phyloP scores from a whole-genome alignment of 1,140 invertebrate species.

The Latrodectus geometricus region DNA sequence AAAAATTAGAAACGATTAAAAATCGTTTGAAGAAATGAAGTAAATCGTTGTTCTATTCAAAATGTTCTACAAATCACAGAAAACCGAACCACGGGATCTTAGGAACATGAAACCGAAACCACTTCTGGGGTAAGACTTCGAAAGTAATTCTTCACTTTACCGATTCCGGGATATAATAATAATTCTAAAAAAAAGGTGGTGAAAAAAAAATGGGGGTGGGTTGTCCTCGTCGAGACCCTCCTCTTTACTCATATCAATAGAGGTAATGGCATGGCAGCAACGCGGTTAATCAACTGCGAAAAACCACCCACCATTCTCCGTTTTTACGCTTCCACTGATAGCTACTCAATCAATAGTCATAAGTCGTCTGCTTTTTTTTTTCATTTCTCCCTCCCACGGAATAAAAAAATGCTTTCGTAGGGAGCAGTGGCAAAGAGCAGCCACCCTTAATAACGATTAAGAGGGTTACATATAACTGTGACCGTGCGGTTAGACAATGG shows the following conservation, averaged over 20 bases:
- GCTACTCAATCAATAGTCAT: conserved; percentile 55
- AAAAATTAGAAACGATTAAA: no score
- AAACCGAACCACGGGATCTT: background rate
- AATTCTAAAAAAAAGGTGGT: background rate
- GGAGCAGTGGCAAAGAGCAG: conserved; percentile 22
- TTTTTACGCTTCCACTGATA: conserved; percentile 5
- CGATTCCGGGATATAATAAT: conserved; percentile 12
- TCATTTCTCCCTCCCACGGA: background rate
- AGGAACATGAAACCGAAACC: conserved; percentile 44
- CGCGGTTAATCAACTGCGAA: conserved; percentile 35
- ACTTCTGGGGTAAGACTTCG: conserved; percentile 14
- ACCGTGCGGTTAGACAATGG: conserved; percentile 40
- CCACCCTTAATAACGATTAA: conserved; percentile 62
- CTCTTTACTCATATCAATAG: conserved; percentile 44
- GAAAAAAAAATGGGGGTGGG: background rate
- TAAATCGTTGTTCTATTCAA: no score
- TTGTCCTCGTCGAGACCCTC: background rate
- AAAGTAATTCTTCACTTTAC: conserved; percentile 30
- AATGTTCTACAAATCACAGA: no score
- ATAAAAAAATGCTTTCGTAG: background rate
- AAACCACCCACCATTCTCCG: conserved; percentile 30
- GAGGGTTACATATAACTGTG: conserved; percentile 31
- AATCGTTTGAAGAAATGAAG: no score
- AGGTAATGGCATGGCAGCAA: conserved; percentile 54
- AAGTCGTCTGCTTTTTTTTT: conserved; percentile 34